Evolutionary conservation across 2,888 invertebrate species (phyloP).

Genomic region (Hydriomena furcata): DNA sequence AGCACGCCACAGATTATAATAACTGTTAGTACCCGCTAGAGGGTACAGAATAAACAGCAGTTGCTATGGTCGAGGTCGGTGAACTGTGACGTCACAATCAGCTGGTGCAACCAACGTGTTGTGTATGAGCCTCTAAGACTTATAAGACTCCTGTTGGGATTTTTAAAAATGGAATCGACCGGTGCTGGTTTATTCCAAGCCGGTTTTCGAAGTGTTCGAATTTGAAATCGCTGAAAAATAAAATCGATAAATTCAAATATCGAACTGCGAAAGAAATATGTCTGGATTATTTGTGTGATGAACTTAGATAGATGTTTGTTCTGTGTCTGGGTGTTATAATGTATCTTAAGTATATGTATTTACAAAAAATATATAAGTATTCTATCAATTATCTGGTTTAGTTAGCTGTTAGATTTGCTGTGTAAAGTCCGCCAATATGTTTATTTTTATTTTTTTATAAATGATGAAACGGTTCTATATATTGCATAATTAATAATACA

Average conservation of each 20-base stretch:
- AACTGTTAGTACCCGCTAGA: conserved; percentile 12
- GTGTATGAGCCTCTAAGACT: conserved; percentile 2
- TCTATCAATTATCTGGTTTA: too few species aligned
- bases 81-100: conserved; percentile 77
- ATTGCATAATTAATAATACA: conserved; percentile 5
- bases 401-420: too few species aligned
- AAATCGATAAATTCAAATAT: neutral
- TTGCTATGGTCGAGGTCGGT: conserved; percentile 50
- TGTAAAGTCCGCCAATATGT: too few species aligned
- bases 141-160: conserved; percentile 45
- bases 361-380: too few species aligned
- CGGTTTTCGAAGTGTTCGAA: too few species aligned
- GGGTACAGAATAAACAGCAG: conserved; percentile 40
- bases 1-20: conserved; percentile 16
- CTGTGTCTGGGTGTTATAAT: too few species aligned
- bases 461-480: conserved; percentile 5
- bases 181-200: conserved; percentile 1
- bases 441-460: too few species aligned
- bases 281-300: too few species aligned
- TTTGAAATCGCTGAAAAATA: too few species aligned
- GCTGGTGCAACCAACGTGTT: conserved; percentile 64
- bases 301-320: too few species aligned
- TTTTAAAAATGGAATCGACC: conserved; percentile 38
- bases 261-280: too few species aligned
- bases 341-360: too few species aligned